Base-by-base conservation (phyloP, 1,140 invertebrate genomes). In the Rhynchophorus ferrugineus region DNA sequence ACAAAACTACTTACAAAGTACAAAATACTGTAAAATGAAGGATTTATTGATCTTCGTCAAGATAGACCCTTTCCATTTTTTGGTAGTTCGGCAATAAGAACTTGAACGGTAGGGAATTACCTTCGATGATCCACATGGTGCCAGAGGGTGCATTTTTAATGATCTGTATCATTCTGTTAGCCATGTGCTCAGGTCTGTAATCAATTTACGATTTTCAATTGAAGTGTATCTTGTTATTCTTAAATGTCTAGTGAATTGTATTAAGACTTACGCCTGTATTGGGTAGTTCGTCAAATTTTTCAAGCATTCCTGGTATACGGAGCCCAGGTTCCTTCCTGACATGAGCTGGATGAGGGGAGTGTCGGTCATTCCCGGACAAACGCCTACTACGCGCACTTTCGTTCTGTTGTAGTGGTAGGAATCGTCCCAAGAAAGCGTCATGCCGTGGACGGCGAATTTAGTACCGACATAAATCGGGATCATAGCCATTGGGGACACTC, bases 301-400 rank as follows among this genome's bases (percentile, higher is more conserved):
- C 17, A 3, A 22, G 16, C 11, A 54, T 9, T 19, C 33, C 54
- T 60, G 44, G 44, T 62, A 60, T 6, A 11, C 16, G 2, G 33
- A 18, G 20, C 55, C 56, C 21, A 60, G 49, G 43, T 22, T 62
- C 24, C 38, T 49, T 3, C 44, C 34, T 3, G 39, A 9, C 16
- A 58, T 39, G 7, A 53, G 55, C 1, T 17, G 41, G 21, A 61
- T 44, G 16, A 65, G 16, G 0, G 63, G 57, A 11, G 63, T 65
- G 2, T 56, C 45, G 11, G 68, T 69, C 1, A 64, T 33, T 5
- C 68, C 69, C 14, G 69, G 69, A 58, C 68, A 70, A 5, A 71
- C 48, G 0, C 59, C 57, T 6, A 71, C 22, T 8, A 68, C 60
- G 44, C 58, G 57, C 1, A 70, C 61, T 33, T 67, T 66, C 3